These are phyloP conservation scores for Tachina fera DNA, from an alignment of 2,888 invertebrate genomes.

Conservation along the genomic window DNA sequence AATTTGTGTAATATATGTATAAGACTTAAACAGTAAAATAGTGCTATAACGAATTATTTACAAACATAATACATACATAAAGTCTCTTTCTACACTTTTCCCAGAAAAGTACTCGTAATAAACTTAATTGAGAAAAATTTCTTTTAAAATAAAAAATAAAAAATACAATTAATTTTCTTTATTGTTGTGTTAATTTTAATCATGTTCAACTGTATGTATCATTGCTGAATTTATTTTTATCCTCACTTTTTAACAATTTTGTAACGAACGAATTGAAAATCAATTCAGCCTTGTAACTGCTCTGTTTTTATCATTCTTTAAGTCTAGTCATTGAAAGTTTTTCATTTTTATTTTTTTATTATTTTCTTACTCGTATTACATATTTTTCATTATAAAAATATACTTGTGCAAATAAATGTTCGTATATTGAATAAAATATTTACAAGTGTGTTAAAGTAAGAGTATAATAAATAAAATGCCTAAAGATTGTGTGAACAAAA, in stretches of 20 bases:
- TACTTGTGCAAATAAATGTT: neutral
- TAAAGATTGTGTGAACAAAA: neutral
- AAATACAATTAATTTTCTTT: neutral
- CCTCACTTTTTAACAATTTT: constrained; percentile 16
- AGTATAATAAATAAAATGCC: constrained; percentile 25
- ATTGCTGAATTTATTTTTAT: constrained; percentile 27
- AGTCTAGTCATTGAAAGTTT: constrained; percentile 54
- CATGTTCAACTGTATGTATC: neutral
- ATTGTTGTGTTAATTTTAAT: neutral
- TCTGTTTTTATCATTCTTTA: constrained; percentile 44
- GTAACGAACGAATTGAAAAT: constrained; percentile 56
- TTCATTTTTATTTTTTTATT: constrained; percentile 4
- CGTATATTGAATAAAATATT: neutral
- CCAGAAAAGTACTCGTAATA: too few species aligned
- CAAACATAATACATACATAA: too few species aligned
- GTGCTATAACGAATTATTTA: neutral
- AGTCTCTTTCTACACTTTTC: too few species aligned
- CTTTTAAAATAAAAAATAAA: neutral
- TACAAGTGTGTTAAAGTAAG: constrained; percentile 9
- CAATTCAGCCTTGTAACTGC: constrained; percentile 61
- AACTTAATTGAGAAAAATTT: too few species aligned
- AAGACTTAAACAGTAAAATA: neutral
- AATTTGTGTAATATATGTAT: neutral
- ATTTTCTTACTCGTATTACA: constrained; percentile 12
- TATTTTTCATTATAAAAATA: neutral